Evolutionary conservation across 2,113 vertebrate genomes (phyloP).

Genomic region (Macroglossus sobrinus): DNA sequence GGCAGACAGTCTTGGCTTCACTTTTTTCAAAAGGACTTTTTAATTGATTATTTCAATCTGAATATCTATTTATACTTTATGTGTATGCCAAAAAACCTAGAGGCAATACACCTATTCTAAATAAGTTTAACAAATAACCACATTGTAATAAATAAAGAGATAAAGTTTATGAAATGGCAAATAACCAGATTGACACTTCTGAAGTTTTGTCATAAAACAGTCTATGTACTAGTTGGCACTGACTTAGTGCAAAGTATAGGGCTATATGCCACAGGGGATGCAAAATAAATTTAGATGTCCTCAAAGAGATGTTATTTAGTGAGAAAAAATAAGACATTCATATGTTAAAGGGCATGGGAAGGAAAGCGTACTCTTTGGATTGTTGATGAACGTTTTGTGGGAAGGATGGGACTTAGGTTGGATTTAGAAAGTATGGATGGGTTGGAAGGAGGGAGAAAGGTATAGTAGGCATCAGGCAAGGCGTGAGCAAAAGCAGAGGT

Average conservation of each 20-base stretch:
- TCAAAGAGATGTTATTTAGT: not conserved
- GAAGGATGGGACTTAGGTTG: not conserved
- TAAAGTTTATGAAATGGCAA: conserved; percentile 21
- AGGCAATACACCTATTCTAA: not conserved
- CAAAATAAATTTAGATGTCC: conserved; percentile 15
- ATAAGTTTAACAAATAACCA: conserved; percentile 39
- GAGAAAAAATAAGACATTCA: not conserved
- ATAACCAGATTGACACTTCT: conserved; percentile 24
- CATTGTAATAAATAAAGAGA: not conserved
- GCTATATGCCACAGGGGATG: not conserved
- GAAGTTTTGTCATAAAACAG: conserved; percentile 11
- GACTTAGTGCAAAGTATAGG: not conserved
- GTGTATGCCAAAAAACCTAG: conserved; percentile 16
- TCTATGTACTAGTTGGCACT: not conserved
- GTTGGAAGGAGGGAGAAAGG: not conserved
- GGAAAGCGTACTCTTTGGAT: not conserved
- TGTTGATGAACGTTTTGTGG: not conserved
- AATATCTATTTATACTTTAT: conserved; percentile 17
- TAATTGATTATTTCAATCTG: not conserved
- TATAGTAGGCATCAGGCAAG: not conserved
- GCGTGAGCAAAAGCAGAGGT: not conserved
- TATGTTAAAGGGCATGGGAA: not conserved
- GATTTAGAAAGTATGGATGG: not conserved
- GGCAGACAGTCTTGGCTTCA: not conserved
- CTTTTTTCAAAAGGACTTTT: not conserved